These are phyloP conservation scores for Oreonectes daqikongensis DNA, from an alignment of 2,797 vertebrate species.

Conservation along the genomic window DNA sequence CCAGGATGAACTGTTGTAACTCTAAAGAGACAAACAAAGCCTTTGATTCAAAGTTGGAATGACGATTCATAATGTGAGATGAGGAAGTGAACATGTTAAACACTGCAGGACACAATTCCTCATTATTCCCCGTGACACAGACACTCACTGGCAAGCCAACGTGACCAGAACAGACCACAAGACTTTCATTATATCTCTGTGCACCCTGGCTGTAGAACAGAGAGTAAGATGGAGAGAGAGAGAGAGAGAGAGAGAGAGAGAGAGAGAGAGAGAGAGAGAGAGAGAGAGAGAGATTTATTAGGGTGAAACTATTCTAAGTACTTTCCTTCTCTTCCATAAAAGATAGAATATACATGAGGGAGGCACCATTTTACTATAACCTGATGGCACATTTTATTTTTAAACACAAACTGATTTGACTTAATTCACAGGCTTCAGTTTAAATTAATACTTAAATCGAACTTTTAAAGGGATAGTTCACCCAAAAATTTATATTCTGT, in stretches of 20 bases:
- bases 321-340: too few relatives aligned
- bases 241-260: too few relatives aligned
- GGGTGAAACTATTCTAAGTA: too few relatives aligned
- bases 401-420: slow-evolving; percentile 19
- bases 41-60: slow-evolving; percentile 3
- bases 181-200: slow-evolving; percentile 42
- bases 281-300: neutral
- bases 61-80: slow-evolving; percentile 18
- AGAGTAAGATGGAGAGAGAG: neutral
- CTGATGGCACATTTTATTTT: slow-evolving; percentile 6
- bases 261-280: too few relatives aligned
- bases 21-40: slow-evolving; percentile 10
- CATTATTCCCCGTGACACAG: slow-evolving; percentile 26
- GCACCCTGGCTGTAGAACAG: slow-evolving; percentile 9
- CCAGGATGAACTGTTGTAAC: neutral
- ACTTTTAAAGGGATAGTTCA: too few relatives aligned
- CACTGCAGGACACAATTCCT: slow-evolving; percentile 23
- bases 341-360: neutral
- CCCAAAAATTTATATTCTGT: too few relatives aligned
- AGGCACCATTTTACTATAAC: neutral
- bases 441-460: too few relatives aligned
- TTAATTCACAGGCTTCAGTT: neutral
- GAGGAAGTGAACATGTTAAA: slow-evolving; percentile 7
- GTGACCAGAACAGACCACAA: slow-evolving; percentile 41
- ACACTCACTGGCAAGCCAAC: slow-evolving; percentile 10